Conservation (phyloP, 2,888 invertebrate species). For the Sthenelais limicola region DNA sequence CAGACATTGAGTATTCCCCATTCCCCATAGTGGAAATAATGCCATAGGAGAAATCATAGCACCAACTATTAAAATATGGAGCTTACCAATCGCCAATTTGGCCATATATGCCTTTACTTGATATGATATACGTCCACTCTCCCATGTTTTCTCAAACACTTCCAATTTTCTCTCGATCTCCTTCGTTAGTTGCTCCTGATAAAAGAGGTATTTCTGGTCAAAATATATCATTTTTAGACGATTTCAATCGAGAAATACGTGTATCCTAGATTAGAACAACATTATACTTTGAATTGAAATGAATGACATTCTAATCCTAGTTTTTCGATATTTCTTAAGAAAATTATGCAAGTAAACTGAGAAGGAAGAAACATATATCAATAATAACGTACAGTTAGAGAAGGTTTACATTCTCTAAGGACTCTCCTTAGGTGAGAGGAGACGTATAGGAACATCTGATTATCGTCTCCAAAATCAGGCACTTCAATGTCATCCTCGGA, state of each 20-base stretch:
- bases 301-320: not conserved
- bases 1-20: no score
- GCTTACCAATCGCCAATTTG: slow-evolving; percentile 56
- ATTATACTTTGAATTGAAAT: not conserved
- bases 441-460: slow-evolving; percentile 53
- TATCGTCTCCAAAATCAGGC: slow-evolving; percentile 53
- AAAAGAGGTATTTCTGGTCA: not conserved
- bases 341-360: not conserved
- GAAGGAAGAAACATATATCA: not conserved
- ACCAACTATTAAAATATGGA: not conserved
- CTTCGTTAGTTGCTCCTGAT: slow-evolving; percentile 56
- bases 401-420: slow-evolving; percentile 45
- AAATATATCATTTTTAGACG: not conserved
- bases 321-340: not conserved
- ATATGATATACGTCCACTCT: slow-evolving; percentile 57
- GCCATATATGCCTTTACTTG: slow-evolving; percentile 59
- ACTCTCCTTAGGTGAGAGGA: slow-evolving; percentile 48
- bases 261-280: no score
- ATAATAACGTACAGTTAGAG: slow-evolving; percentile 41
- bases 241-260: no score
- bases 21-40: no score
- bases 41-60: no score
- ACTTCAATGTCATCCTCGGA: slow-evolving; percentile 42
- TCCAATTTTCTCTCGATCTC: slow-evolving; percentile 59
- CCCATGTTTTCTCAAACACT: slow-evolving; percentile 60